phyloP scores from a whole-genome alignment of 2,797 vertebrate species.

The Sebastes steindachneri region DNA sequence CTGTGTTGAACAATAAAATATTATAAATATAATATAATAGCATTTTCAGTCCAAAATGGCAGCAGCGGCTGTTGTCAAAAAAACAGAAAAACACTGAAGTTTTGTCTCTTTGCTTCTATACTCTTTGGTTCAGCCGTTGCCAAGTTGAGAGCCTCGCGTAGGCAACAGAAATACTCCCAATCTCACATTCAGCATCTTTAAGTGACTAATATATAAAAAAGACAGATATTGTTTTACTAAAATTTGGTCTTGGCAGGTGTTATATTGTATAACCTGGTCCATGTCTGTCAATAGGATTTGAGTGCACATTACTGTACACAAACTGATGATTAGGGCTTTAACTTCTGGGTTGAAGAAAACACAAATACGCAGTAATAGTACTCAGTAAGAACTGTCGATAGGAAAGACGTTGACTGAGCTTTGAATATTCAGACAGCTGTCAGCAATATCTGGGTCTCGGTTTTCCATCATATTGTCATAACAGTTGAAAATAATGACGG shows the following conservation, averaged over 20 bases:
- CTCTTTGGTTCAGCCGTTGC: too few species aligned
- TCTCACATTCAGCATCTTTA: too few species aligned
- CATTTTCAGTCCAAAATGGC: too few species aligned
- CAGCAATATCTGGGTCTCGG: not conserved
- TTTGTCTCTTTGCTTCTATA: too few species aligned
- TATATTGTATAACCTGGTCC: not conserved
- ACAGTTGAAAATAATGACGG: not conserved
- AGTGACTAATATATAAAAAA: not conserved
- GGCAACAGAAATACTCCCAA: too few species aligned
- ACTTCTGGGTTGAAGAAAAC: not conserved
- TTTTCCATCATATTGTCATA: not conserved
- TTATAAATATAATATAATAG: too few species aligned
- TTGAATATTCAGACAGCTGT: not conserved
- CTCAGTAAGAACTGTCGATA: not conserved
- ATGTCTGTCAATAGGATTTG: not conserved
- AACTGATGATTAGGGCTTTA: not conserved
- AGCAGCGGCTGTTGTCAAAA: too few species aligned
- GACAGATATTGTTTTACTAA: not conserved
- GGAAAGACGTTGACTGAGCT: not conserved
- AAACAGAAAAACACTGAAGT: too few species aligned
- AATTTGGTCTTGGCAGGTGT: not conserved
- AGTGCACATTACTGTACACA: not conserved
- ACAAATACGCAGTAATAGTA: not conserved
- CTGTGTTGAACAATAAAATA: too few species aligned
- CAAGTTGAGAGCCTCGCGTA: too few species aligned